Conservation (phyloP, 2,113 vertebrate species). For the Eulacestoma nigropectus region DNA sequence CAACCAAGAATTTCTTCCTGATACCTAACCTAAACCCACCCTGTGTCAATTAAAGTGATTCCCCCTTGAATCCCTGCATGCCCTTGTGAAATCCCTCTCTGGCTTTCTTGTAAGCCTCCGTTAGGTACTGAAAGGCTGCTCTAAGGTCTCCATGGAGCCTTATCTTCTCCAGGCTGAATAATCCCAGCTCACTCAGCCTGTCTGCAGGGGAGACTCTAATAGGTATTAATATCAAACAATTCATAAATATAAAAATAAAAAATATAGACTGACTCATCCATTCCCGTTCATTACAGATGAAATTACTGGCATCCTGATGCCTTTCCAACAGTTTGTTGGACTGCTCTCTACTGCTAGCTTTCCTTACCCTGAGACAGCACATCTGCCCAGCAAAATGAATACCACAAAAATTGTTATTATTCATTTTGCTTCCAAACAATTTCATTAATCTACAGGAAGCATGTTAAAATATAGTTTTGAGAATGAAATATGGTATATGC, state of each 20-base stretch:
- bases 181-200: background rate
- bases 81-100: background rate
- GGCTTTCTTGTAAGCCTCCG: accelerated
- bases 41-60: background rate
- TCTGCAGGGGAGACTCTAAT: background rate
- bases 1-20: background rate
- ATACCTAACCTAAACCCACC: background rate
- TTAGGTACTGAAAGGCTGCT: background rate
- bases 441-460: background rate
- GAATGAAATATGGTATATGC: background rate
- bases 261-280: background rate
- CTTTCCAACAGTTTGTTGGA: background rate
- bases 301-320: background rate
- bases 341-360: background rate
- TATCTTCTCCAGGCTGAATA: background rate
- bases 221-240: background rate
- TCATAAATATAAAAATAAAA: background rate
- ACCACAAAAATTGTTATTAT: background rate
- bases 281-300: background rate
- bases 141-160: background rate
- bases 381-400: background rate
- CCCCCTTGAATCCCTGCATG: accelerated
- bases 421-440: background rate
- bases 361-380: background rate
- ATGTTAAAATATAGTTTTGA: background rate